phyloP scores from a whole-genome alignment of 2,113 vertebrate species.

The Ctenomys sociabilis region DNA sequence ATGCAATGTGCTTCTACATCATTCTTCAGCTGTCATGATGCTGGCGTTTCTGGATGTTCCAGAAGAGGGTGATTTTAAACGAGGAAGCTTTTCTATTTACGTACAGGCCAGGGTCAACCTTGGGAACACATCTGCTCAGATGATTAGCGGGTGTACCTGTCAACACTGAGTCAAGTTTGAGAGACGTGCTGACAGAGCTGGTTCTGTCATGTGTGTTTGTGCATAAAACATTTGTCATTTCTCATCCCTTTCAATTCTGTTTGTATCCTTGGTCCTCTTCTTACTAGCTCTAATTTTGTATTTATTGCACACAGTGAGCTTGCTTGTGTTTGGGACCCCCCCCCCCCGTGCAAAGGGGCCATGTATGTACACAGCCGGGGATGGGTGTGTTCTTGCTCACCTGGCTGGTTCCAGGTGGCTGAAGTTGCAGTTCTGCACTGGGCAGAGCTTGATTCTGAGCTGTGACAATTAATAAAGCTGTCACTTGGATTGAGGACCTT shows the following conservation, averaged over 20 bases:
- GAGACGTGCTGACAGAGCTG: accelerated
- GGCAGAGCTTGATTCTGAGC: not conserved
- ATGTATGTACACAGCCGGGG: not conserved
- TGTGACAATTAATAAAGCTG: not conserved
- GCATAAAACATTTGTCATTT: not conserved
- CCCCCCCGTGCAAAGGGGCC: not conserved
- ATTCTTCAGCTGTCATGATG: not conserved
- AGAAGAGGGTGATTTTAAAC: not conserved
- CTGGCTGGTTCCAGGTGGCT: not conserved
- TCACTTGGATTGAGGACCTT: not conserved
- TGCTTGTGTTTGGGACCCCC: not conserved
- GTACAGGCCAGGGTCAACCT: not conserved
- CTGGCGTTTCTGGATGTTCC: not conserved
- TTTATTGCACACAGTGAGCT: not conserved
- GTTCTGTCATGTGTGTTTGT: not conserved
- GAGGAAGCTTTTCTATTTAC: not conserved
- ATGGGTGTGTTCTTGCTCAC: accelerated
- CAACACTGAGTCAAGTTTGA: not conserved
- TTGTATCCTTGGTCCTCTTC: not conserved
- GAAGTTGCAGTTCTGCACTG: not conserved
- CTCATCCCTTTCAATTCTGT: not conserved
- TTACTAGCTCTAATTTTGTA: not conserved
- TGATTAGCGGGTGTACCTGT: accelerated
- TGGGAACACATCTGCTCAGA: not conserved
- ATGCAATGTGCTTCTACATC: accelerated